phyloP scores from a whole-genome alignment of 2,113 vertebrate species.

The Lagenorhynchus albirostris region DNA sequence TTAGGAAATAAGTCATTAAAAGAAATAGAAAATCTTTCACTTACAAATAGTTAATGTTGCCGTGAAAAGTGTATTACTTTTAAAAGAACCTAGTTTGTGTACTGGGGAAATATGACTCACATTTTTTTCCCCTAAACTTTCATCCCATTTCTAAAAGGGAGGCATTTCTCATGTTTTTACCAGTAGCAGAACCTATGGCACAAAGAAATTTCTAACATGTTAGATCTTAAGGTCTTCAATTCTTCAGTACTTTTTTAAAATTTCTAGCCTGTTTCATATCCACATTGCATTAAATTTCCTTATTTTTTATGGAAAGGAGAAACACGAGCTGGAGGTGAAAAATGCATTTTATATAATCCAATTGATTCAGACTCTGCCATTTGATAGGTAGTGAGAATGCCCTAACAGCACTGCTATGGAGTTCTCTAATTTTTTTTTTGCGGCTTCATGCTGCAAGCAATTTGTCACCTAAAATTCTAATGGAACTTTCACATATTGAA shows the following conservation, averaged over 20 bases:
- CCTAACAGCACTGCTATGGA: background rate
- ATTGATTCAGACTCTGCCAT: slow-evolving; percentile 61
- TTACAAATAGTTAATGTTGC: background rate
- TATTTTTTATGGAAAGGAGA: slow-evolving; percentile 59
- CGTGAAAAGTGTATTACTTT: background rate
- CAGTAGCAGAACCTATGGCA: background rate
- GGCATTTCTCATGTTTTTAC: background rate
- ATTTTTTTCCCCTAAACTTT: background rate
- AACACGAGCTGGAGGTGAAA: slow-evolving; percentile 54
- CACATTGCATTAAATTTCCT: slow-evolving; percentile 47
- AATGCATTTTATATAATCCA: slow-evolving; percentile 65
- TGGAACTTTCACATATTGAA: slow-evolving; percentile 64
- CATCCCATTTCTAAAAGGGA: background rate
- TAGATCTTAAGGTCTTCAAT: background rate
- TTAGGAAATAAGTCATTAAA: background rate
- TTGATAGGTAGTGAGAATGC: slow-evolving; percentile 45
- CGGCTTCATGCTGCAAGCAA: slow-evolving; percentile 67
- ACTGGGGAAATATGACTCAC: background rate
- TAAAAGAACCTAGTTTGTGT: background rate
- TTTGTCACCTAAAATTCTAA: slow-evolving; percentile 72
- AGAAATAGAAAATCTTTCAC: background rate
- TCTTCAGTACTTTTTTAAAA: background rate
- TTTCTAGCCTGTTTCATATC: slow-evolving; percentile 44
- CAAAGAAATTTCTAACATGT: slow-evolving; percentile 5
- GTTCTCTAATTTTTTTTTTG: slow-evolving; percentile 71